phyloP scores from a whole-genome alignment of 1,140 invertebrate genomes.

The Drosophila lini region DNA sequence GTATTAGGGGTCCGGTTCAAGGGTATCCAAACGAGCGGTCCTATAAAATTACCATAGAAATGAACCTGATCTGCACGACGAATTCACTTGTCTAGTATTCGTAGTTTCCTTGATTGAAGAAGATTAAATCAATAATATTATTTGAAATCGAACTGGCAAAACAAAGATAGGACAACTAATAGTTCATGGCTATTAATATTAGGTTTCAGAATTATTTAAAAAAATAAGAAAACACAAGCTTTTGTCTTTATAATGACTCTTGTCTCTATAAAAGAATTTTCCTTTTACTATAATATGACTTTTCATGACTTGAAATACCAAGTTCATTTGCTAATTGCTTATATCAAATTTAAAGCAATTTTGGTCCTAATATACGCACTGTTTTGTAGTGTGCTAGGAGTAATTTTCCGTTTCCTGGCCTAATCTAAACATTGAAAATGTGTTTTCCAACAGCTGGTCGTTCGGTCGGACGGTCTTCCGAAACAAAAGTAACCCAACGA shows the following conservation, averaged over 20 bases:
- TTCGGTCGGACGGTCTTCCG: not conserved
- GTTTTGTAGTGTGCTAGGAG: not conserved
- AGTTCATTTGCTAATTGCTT: not conserved
- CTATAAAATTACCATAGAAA: conserved; percentile 15
- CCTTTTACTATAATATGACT: not conserved
- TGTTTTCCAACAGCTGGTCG: conserved; percentile 45
- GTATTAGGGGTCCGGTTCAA: conserved; percentile 7
- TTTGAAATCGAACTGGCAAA: not conserved
- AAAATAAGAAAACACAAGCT: not conserved
- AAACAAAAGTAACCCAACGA: conserved; percentile 7
- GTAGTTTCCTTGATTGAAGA: conserved; percentile 11
- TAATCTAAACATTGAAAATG: conserved; percentile 34
- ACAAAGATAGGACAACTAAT: not conserved
- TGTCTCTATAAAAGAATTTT: not conserved
- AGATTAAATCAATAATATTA: conserved; percentile 12
- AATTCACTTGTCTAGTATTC: not conserved
- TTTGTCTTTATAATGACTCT: not conserved
- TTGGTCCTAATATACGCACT: not conserved
- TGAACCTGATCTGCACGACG: not conserved
- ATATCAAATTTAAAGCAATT: not conserved
- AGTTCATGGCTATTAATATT: not conserved
- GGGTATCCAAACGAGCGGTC: conserved; percentile 12
- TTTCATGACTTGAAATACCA: not conserved
- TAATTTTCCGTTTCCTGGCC: conserved; percentile 35
- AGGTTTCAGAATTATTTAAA: not conserved